Evolutionary conservation across 2,888 invertebrate species (phyloP).

Genomic region (Auanema sp.): DNA sequence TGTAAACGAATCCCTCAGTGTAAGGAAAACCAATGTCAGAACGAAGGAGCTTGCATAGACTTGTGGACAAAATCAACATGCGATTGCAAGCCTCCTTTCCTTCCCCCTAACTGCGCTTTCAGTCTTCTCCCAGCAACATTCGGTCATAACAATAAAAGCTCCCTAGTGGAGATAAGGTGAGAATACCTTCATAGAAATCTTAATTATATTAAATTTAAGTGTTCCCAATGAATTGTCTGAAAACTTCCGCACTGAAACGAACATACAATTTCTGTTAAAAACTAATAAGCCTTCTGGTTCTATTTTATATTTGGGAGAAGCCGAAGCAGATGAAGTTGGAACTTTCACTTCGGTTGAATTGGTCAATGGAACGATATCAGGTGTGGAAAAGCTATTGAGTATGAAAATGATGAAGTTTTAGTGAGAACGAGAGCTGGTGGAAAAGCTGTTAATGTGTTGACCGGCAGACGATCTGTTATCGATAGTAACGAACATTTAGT

Average conservation of each 20-base stretch:
- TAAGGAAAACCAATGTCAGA: slow-evolving; percentile 44
- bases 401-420: slow-evolving; percentile 16
- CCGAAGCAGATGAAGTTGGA: slow-evolving; percentile 32
- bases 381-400: slow-evolving; percentile 20
- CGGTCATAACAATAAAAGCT: slow-evolving; percentile 37
- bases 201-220: slow-evolving; percentile 8
- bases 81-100: slow-evolving; percentile 51
- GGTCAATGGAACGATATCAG: slow-evolving; percentile 34
- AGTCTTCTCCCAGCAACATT: slow-evolving; percentile 55
- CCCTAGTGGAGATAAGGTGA: slow-evolving; percentile 16
- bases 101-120: slow-evolving; percentile 50
- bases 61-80: slow-evolving; percentile 53
- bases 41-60: slow-evolving; percentile 53
- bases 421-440: slow-evolving; percentile 34
- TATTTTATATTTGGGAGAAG: slow-evolving; percentile 52
- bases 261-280: slow-evolving; percentile 50
- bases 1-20: slow-evolving; percentile 52
- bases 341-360: slow-evolving; percentile 42
- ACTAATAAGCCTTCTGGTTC: slow-evolving; percentile 39
- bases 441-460: slow-evolving; percentile 24
- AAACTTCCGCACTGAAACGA: slow-evolving; percentile 35
- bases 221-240: slow-evolving; percentile 13
- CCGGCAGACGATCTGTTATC: slow-evolving; percentile 30
- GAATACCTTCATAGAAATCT: slow-evolving; percentile 5
- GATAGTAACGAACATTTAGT: slow-evolving; percentile 56